Conservation (phyloP, 2,113 vertebrate genomes). For the Hemiscyllium ocellatum region DNA sequence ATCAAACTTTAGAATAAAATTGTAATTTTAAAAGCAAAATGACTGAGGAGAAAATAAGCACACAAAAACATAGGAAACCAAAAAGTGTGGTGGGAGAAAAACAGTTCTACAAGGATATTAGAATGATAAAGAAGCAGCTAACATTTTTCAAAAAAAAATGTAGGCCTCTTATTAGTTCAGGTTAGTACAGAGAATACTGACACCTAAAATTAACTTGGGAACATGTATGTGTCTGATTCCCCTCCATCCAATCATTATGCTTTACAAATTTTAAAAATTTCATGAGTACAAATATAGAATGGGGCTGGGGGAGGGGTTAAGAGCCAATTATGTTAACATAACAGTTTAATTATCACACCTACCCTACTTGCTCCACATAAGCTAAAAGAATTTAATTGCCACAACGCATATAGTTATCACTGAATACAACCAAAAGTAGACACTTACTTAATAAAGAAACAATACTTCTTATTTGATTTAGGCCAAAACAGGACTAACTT, state of each 20-base stretch:
- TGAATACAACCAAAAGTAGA: background rate
- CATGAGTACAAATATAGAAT: background rate
- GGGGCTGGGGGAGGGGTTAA: background rate
- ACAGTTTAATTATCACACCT: background rate
- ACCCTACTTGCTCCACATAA: background rate
- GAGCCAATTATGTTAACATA: background rate
- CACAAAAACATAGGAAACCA: background rate
- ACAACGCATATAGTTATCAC: background rate
- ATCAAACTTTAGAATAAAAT: background rate
- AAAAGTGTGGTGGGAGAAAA: background rate
- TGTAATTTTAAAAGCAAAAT: background rate
- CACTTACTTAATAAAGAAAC: background rate
- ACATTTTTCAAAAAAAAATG: background rate
- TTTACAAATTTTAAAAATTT: background rate
- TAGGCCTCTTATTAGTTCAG: background rate
- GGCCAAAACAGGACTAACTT: background rate
- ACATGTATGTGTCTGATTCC: background rate
- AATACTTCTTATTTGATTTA: background rate
- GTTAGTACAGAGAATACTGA: background rate
- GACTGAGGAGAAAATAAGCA: background rate
- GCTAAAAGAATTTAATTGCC: slow-evolving; percentile 10
- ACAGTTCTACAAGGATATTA: background rate
- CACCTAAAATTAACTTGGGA: background rate
- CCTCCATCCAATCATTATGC: background rate
- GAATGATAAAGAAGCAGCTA: background rate